These are phyloP conservation scores for Chymomyza caudatula DNA, from an alignment of 2,888 invertebrate species.

Conservation along the genomic window DNA sequence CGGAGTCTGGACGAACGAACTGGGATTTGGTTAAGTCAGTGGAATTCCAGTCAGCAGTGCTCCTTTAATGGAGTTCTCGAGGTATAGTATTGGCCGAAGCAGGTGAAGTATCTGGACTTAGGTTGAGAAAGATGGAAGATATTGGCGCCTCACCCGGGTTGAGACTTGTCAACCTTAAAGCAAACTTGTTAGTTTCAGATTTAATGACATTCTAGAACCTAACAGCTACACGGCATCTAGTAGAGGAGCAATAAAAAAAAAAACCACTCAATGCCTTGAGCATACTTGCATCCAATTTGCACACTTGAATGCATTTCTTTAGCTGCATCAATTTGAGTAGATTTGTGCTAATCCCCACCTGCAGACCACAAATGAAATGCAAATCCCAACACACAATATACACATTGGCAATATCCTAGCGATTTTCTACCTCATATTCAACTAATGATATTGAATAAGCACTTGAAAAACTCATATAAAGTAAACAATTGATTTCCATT, in stretches of 20 bases:
- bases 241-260: not conserved
- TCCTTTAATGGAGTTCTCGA: no score
- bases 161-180: no score
- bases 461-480: slow-evolving; percentile 70
- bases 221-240: no score
- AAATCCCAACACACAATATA: slow-evolving; percentile 6
- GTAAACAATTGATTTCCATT: slow-evolving; percentile 70
- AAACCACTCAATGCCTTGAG: not conserved
- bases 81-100: no score
- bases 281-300: not conserved
- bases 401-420: slow-evolving; percentile 27
- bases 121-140: no score
- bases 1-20: no score
- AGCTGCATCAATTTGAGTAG: not conserved
- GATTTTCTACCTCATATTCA: slow-evolving; percentile 45
- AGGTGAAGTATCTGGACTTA: no score
- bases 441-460: slow-evolving; percentile 71
- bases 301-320: not conserved
- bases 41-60: no score
- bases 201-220: not conserved
- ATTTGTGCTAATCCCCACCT: not conserved
- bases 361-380: slow-evolving; percentile 11
- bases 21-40: no score
- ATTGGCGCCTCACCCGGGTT: no score
- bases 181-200: no score